phyloP scores from a whole-genome alignment of 2,797 vertebrate genomes.

The Gymnothorax javanicus region DNA sequence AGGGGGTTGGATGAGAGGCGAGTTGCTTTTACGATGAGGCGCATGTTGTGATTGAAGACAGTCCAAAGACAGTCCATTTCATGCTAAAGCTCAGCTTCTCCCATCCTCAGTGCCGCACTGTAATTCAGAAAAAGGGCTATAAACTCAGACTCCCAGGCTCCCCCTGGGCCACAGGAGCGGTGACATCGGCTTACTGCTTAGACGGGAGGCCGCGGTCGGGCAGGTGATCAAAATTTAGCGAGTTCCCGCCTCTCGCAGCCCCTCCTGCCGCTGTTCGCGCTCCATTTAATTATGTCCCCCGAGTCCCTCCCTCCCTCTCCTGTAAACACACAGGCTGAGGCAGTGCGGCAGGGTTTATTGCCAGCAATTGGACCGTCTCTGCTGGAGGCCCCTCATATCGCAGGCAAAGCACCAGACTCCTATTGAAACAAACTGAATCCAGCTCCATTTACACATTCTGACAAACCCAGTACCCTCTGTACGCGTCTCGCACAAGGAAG shows the following conservation, averaged over 20 bases:
- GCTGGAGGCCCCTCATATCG: background rate
- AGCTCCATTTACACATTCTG: background rate
- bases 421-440: background rate
- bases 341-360: background rate
- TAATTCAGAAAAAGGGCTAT: constrained; percentile 41
- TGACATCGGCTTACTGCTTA: constrained; percentile 24
- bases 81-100: constrained; percentile 42
- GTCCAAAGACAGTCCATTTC: constrained; percentile 47
- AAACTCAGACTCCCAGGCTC: constrained; percentile 49
- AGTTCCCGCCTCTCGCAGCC: background rate
- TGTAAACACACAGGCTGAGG: background rate
- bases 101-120: constrained; percentile 22
- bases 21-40: constrained; percentile 54
- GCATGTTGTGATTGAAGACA: constrained; percentile 68
- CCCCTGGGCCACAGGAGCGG: constrained; percentile 46
- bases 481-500: constrained; percentile 24
- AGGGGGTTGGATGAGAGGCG: constrained; percentile 60
- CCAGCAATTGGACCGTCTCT: background rate
- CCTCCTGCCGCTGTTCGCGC: background rate
- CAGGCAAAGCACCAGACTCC: background rate
- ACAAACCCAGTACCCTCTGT: background rate
- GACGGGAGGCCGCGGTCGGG: background rate
- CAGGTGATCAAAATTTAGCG: background rate
- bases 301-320: constrained; percentile 7
- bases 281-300: constrained; percentile 8